Base-by-base conservation (phyloP, 2,888 invertebrate species). In the Ectobius pallidus region DNA sequence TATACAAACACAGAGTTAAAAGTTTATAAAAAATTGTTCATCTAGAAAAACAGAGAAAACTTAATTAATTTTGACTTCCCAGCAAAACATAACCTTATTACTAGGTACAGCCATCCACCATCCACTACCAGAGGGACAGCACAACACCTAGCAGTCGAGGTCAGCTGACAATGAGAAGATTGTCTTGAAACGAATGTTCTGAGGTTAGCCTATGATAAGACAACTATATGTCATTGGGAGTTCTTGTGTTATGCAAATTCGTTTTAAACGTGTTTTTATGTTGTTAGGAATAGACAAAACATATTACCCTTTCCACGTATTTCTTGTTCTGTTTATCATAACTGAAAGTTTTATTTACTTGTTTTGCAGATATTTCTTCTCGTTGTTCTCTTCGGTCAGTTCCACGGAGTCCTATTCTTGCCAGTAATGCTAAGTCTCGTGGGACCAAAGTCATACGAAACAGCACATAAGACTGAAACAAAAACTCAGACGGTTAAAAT, bases 301-400 rank as follows among this genome's bases (percentile, higher is more conserved):
- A n/a, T 44, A 44, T 18, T 9, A 44, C 18, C 7, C 1, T n/a
- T n/a, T n/a, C n/a, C n/a, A n/a, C n/a, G n/a, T 27, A 20, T 16
- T 18, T 3, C 52, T 3, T 52, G 20, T 20, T 1, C n/a, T 6
- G n/a, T 18, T 4, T 1, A 18, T 20, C 2, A 6, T 1, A 34
- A 16, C 0, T n/a, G 32, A n/a, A 71, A 67, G 20, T 9, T 32
- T 69, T 72, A 69, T 76, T 58, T 73, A 74, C 78, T 77, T 72
- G 88, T 89, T 77, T 34, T 62, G 14, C 85, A 91, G 86, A 92
- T 94, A 80, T 94, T 94, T 80, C 84, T 91, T 61, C 82, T 92
- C 72, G 93, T 94, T 1, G 91, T 94, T 71, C 55, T 90, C 27
- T 92, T 93, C 81, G 94, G 94, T 46, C 82, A 94, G 18, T 94